Percentiles rank a stretch among this genome's conserved stretches.
phyloP scores from a whole-genome alignment of 2,797 vertebrate species.

The Limosa lapponica region DNA sequence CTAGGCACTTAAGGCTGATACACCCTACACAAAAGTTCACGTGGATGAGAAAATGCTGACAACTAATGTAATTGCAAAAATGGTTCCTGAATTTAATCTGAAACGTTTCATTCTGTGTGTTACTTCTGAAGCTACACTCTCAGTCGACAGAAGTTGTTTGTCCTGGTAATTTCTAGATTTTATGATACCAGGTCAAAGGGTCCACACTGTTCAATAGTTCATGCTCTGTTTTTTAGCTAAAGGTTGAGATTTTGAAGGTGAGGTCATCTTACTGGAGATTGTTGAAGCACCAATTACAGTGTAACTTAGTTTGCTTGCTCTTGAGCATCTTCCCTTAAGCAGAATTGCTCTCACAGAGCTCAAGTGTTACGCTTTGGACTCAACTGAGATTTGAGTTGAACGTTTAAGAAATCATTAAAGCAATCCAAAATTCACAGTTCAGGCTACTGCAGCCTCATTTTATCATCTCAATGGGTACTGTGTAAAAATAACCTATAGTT shows the following conservation, averaged over 20 bases:
- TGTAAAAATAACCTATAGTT: background rate
- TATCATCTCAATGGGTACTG: background rate
- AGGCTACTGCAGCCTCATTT: background rate
- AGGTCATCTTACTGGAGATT: background rate
- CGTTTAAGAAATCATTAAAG: background rate
- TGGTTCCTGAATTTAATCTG: background rate
- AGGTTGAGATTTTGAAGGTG: background rate
- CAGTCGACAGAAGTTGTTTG: background rate
- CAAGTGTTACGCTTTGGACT: background rate
- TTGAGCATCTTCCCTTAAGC: background rate
- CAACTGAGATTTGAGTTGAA: background rate
- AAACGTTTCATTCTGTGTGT: background rate
- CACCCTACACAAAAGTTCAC: background rate
- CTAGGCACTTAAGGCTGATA: background rate
- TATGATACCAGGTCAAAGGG: background rate
- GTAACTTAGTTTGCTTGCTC: background rate
- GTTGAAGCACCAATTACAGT: background rate
- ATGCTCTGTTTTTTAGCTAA: background rate
- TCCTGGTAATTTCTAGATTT: background rate
- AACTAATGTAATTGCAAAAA: background rate
- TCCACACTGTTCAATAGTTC: background rate
- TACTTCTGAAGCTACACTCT: background rate
- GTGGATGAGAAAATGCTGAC: background rate
- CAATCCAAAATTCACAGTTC: background rate
- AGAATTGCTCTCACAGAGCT: background rate